Conservation (phyloP, 2,113 vertebrate genomes). For the Sporophila hypoxantha region DNA sequence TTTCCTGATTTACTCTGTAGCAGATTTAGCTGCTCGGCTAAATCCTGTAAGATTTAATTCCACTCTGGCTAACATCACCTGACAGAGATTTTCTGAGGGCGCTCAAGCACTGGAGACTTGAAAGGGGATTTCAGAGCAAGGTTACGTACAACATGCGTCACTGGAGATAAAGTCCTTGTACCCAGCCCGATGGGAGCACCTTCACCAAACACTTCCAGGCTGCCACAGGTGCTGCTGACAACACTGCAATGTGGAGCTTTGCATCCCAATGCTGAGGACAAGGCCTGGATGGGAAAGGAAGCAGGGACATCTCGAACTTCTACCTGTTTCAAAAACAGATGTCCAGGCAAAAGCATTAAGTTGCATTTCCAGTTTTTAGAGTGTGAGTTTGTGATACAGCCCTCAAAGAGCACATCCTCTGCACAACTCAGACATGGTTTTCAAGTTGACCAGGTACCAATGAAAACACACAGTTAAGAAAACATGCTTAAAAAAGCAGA, state of each 20-base stretch:
- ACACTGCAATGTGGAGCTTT: too few species aligned
- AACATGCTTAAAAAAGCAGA: not conserved
- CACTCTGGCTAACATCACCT: conserved; percentile 11
- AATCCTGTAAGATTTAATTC: conserved; percentile 47
- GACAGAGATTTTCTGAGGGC: conserved; percentile 37
- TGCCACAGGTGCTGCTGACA: not conserved
- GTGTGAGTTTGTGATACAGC: not conserved
- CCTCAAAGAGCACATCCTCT: not conserved
- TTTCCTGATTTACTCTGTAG: conserved; percentile 28
- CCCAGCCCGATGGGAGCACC: not conserved
- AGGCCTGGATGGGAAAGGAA: not conserved
- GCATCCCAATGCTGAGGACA: rapidly evolving
- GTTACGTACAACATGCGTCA: not conserved
- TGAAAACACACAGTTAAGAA: not conserved
- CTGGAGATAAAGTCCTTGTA: not conserved
- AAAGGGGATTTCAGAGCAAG: conserved; percentile 34
- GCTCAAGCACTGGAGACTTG: not conserved
- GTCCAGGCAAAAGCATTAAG: not conserved
- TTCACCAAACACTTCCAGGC: not conserved
- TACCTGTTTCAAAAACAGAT: not conserved
- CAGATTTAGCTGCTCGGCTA: conserved; percentile 39
- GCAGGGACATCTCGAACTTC: not conserved
- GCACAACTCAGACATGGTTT: rapidly evolving
- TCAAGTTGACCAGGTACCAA: not conserved
- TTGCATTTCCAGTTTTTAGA: not conserved